Percentiles rank a stretch among this genome's conserved stretches.
Conservation (phyloP, 2,113 vertebrate species). For the Phalacrocorax pelagicus region DNA sequence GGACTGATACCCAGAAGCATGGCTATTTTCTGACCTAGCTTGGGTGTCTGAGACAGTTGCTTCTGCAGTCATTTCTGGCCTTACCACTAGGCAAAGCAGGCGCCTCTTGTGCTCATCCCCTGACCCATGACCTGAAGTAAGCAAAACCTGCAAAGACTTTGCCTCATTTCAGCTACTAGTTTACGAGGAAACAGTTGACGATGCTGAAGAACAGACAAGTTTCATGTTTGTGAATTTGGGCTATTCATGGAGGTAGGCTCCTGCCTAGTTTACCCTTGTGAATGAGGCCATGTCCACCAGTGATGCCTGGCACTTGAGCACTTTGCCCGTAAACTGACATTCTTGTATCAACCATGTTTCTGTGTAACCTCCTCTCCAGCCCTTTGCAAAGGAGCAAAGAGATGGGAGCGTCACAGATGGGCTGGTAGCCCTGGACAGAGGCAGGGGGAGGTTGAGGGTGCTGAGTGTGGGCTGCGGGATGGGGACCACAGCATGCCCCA, state of each 20-base stretch:
- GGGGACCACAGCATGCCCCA: fast-evolving
- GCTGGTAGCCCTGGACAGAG: fast-evolving
- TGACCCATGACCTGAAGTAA: background rate
- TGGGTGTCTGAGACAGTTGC: background rate
- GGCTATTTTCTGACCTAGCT: background rate
- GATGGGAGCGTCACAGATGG: background rate
- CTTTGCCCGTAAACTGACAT: background rate
- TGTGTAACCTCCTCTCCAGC: background rate
- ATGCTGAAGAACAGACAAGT: background rate
- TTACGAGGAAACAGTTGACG: background rate
- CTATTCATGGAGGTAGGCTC: fast-evolving
- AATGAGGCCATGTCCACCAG: background rate
- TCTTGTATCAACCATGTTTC: background rate
- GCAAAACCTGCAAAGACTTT: background rate
- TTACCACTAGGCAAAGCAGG: background rate
- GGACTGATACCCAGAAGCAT: background rate
- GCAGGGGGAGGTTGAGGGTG: background rate
- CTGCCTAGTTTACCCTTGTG: background rate
- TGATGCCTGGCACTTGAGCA: fast-evolving
- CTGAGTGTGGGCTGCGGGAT: background rate
- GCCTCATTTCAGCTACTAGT: background rate
- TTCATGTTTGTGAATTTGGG: background rate
- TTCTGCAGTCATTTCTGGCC: background rate
- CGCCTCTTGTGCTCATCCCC: background rate
- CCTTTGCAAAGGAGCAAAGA: background rate